Evolutionary conservation across 37 sponge, comb jelly and placozoan genomes (phyloP).

Genomic region (Spongilla lacustris): DNA sequence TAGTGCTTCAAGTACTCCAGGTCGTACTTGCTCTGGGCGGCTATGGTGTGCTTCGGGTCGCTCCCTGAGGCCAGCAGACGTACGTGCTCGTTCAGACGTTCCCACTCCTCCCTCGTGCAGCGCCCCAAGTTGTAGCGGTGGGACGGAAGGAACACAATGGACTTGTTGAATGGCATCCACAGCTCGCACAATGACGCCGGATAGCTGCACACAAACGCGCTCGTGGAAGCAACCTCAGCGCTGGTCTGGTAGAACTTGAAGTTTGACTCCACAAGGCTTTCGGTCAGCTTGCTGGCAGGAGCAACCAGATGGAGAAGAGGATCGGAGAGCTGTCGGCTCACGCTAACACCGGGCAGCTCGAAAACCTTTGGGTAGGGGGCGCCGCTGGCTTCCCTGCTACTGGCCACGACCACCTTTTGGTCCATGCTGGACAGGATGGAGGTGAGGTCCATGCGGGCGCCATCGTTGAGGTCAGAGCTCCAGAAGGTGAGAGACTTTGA

Average conservation of each 20-base stretch:
- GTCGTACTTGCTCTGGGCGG: constrained; percentile 36
- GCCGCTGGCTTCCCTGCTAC: not conserved
- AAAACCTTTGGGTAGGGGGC: constrained; percentile 18
- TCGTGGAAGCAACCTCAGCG: constrained; percentile 5
- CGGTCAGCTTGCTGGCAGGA: constrained; percentile 12
- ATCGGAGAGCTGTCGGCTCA: constrained; percentile 18
- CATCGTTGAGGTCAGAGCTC: constrained; percentile 41
- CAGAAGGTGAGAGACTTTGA: constrained; percentile 35
- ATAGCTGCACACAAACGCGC: constrained; percentile 48
- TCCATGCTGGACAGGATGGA: constrained; percentile 16
- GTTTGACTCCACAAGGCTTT: constrained; percentile 26
- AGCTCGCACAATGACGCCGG: constrained; percentile 45
- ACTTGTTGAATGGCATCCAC: constrained; percentile 69
- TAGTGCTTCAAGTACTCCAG: constrained; percentile 56
- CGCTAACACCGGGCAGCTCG: constrained; percentile 17
- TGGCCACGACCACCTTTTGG: constrained; percentile 41
- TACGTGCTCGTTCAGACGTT: constrained; percentile 39
- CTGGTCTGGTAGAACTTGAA: constrained; percentile 45
- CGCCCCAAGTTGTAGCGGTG: constrained; percentile 56
- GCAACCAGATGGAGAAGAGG: not conserved
- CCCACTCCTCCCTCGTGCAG: constrained; percentile 30
- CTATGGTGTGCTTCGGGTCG: constrained; percentile 32
- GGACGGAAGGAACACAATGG: constrained; percentile 28
- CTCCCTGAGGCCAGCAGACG: constrained; percentile 30
- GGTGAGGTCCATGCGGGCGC: constrained; percentile 39